Conservation (phyloP, 1,140 invertebrate genomes). For the Leptopilina clavipes region DNA sequence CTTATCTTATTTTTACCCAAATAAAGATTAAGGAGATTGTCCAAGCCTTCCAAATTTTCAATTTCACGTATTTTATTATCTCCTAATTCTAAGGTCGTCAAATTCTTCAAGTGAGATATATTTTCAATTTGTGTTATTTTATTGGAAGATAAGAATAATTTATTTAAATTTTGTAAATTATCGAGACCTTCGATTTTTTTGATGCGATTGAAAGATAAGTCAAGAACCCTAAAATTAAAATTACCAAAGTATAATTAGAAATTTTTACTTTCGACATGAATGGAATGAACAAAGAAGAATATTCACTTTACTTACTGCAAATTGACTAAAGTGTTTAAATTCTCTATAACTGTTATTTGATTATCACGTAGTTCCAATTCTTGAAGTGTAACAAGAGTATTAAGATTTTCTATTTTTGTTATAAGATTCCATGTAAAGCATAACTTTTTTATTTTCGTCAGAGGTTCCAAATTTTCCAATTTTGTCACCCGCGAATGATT, state of each 20-base stretch:
- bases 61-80: conserved; percentile 95
- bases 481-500: conserved; percentile 90
- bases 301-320: conserved; percentile 82
- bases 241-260: not conserved
- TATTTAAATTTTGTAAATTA: conserved; percentile 87
- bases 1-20: conserved; percentile 98
- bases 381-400: conserved; percentile 82
- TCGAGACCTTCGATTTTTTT: conserved; percentile 91
- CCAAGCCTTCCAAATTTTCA: conserved; percentile 87
- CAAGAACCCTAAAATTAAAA: conserved; percentile 83
- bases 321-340: conserved; percentile 89
- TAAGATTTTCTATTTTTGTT: conserved; percentile 93
- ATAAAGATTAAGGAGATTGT: conserved; percentile 85
- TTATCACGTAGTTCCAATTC: conserved; percentile 98
- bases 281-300: not conserved
- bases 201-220: conserved; percentile 98
- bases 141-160: conserved; percentile 94
- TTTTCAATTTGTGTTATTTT: conserved; percentile 95
- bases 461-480: conserved; percentile 86
- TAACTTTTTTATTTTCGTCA: conserved; percentile 84
- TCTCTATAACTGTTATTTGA: conserved; percentile 93
- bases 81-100: conserved; percentile 94
- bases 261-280: too few species aligned
- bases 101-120: conserved; percentile 84
- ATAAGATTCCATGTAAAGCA: conserved; percentile 96